A percentile compares a stretch with the other conserved stretches of the same genome.
Evolutionary conservation across 1,140 invertebrate species (phyloP).

Genomic region (Camponotus floridanus): DNA sequence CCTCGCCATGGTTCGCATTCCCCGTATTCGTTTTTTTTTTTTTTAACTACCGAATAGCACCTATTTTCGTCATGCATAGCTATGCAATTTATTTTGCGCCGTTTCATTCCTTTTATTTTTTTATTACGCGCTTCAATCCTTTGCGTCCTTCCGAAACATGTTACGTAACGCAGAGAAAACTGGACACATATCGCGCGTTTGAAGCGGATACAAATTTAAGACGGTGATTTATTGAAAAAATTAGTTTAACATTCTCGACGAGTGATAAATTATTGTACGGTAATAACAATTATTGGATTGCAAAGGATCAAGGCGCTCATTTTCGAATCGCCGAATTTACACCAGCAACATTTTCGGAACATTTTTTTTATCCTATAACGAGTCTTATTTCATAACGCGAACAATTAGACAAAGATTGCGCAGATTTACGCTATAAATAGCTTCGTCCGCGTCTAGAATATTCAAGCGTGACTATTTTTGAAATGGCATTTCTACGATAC

Average conservation of each 20-base stretch:
- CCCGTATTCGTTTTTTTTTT: constrained; percentile 29
- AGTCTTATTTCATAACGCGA: constrained; percentile 7
- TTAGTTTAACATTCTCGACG: constrained; percentile 1
- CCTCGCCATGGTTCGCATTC: constrained; percentile 22
- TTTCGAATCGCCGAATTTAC: constrained; percentile 24
- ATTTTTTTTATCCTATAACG: not conserved
- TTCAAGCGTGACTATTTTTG: constrained; percentile 3
- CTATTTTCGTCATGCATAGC: constrained; percentile 65
- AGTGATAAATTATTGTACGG: not conserved
- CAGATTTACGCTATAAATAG: constrained; percentile 11
- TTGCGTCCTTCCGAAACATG: not conserved
- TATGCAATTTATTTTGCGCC: not conserved
- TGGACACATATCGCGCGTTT: not conserved
- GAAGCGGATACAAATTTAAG: not conserved
- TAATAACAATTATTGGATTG: not conserved
- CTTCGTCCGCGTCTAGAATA: not conserved
- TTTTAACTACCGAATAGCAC: constrained; percentile 74
- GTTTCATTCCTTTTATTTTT: not conserved
- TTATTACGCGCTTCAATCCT: not conserved
- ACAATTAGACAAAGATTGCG: not conserved
- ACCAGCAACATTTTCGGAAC: not conserved
- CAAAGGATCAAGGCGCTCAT: constrained; percentile 24
- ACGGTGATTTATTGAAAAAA: not conserved
- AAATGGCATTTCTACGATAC: not conserved
- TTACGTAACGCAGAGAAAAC: not conserved